These are phyloP conservation scores for Globicephala melas DNA, from an alignment of 2,113 vertebrate genomes.

Conservation along the genomic window DNA sequence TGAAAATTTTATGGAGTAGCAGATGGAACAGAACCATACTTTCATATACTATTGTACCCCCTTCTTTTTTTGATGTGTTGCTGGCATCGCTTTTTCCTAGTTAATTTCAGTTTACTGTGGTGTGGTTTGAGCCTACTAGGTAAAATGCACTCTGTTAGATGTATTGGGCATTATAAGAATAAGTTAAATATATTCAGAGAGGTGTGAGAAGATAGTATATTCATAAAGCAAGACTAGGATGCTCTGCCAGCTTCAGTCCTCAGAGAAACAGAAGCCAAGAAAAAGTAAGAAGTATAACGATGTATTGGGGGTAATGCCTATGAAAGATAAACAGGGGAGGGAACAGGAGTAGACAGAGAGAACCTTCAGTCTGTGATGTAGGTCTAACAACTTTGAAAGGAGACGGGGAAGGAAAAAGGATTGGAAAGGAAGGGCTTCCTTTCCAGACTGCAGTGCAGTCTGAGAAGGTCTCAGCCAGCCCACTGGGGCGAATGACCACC, in stretches of 20 bases:
- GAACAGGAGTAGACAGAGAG: background rate
- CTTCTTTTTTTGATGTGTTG: background rate
- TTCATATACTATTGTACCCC: background rate
- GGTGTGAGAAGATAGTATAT: background rate
- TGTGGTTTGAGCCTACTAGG: background rate
- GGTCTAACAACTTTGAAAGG: background rate
- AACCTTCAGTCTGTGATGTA: background rate
- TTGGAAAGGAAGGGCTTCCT: background rate
- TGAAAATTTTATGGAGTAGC: background rate
- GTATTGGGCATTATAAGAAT: background rate
- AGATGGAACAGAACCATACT: background rate
- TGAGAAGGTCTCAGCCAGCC: background rate
- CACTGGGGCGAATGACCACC: background rate
- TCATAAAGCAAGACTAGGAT: background rate
- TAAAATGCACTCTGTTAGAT: background rate
- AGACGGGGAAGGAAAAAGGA: background rate
- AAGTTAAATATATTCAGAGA: background rate
- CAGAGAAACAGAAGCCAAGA: background rate
- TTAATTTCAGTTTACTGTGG: background rate
- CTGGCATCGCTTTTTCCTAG: background rate
- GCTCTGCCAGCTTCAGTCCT: background rate
- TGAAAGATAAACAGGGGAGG: background rate
- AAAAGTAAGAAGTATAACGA: background rate
- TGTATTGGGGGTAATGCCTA: rapidly evolving
- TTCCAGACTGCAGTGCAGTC: background rate